Percentiles rank a stretch among this genome's conserved stretches.
These are phyloP conservation scores for Clistopyga incitator DNA, from an alignment of 2,888 invertebrate genomes.

Conservation along the genomic window DNA sequence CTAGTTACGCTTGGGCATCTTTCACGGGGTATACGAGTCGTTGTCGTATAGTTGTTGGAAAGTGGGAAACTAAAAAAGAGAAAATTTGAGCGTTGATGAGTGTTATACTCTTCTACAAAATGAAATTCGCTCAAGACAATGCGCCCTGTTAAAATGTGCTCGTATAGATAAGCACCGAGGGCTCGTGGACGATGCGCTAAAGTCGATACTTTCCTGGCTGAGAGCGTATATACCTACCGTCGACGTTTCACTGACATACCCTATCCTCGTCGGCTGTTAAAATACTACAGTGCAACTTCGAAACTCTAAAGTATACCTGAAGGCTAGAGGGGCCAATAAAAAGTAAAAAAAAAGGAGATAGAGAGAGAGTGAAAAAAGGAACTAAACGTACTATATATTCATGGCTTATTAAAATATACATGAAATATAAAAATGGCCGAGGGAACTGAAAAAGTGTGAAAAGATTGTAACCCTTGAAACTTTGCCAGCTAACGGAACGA, in stretches of 20 bases:
- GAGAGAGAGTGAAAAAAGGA: neutral
- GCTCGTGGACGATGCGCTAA: slow-evolving; percentile 62
- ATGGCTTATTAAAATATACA: slow-evolving; percentile 5
- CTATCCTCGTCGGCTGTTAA: slow-evolving; percentile 20
- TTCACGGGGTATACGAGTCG: slow-evolving; percentile 8
- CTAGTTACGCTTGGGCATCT: slow-evolving; percentile 3
- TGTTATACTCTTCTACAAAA: slow-evolving; percentile 64
- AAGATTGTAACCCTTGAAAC: neutral
- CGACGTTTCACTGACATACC: slow-evolving; percentile 33
- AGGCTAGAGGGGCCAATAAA: neutral
- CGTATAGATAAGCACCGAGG: slow-evolving; percentile 71
- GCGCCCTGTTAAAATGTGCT: slow-evolving; percentile 71
- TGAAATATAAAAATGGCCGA: slow-evolving; percentile 3
- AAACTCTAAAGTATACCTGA: slow-evolving; percentile 19
- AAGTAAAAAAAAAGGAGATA: neutral
- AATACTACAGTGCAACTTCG: slow-evolving; percentile 14
- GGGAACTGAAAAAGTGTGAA: neutral
- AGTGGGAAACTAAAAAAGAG: neutral
- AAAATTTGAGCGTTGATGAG: slow-evolving; percentile 2
- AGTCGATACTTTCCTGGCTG: slow-evolving; percentile 17
- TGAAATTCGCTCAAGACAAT: slow-evolving; percentile 74
- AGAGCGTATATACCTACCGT: neutral
- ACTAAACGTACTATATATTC: neutral
- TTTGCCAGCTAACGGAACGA: neutral
- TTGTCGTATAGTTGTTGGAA: neutral